These are phyloP conservation scores for Venustaconcha ellipsiformis DNA, from an alignment of 1,140 invertebrate species.

Conservation along the genomic window DNA sequence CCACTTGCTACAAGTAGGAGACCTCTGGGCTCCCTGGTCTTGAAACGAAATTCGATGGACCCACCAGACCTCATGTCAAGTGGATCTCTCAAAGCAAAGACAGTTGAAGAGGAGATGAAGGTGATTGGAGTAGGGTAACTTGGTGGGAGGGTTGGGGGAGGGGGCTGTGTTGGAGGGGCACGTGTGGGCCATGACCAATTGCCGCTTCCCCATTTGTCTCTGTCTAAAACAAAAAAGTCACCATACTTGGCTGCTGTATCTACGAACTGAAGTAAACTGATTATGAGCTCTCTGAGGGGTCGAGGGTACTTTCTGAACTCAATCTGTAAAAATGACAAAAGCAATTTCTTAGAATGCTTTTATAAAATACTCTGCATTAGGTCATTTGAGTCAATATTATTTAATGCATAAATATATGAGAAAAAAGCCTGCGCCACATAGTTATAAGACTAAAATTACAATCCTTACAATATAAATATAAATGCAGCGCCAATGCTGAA, in stretches of 20 bases:
- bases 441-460: neutral
- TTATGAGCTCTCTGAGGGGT: constrained; percentile 1
- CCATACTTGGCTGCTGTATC: neutral
- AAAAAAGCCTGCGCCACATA: neutral
- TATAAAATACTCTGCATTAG: no score
- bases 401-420: no score
- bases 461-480: neutral
- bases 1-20: constrained; percentile 11
- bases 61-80: constrained; percentile 20
- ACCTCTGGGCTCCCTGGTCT: constrained; percentile 26
- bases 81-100: constrained; percentile 9
- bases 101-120: constrained; percentile 2
- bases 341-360: no score
- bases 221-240: constrained; percentile 7
- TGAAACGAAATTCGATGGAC: constrained; percentile 19
- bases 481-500: neutral
- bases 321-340: constrained; percentile 8
- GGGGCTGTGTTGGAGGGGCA: neutral
- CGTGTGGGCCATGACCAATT: neutral
- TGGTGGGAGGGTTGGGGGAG: neutral
- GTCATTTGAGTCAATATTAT: no score
- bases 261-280: constrained; percentile 21
- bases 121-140: constrained; percentile 9
- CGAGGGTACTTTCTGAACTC: constrained; percentile 5
- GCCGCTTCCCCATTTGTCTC: neutral